Conservation (phyloP, 2,113 vertebrate species). For the Misgurnus mizolepis region DNA sequence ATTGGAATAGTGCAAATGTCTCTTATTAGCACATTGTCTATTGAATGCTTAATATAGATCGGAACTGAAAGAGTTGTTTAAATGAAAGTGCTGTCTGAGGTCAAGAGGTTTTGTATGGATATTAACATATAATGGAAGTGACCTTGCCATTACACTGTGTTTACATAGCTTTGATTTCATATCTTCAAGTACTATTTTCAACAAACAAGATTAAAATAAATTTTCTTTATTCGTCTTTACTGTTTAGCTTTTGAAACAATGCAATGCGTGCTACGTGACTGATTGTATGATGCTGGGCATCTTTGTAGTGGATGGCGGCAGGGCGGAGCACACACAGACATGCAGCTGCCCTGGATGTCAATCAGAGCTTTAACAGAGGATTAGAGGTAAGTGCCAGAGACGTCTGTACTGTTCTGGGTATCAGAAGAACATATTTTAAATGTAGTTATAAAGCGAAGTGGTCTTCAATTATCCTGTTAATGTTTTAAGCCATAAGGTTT, state of each 20-base stretch:
- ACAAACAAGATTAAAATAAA: background rate
- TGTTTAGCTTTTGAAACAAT: background rate
- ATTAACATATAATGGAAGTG: background rate
- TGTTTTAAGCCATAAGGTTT: background rate
- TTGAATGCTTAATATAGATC: background rate
- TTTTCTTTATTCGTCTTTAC: background rate
- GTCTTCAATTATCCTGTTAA: background rate
- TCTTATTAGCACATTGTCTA: background rate
- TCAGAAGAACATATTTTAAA: slow-evolving; percentile 23
- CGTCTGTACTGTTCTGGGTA: slow-evolving; percentile 24
- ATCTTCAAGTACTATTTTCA: too few relatives aligned
- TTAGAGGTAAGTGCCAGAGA: slow-evolving; percentile 57
- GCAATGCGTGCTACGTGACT: background rate
- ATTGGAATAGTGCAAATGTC: slow-evolving; percentile 28
- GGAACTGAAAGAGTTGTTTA: background rate
- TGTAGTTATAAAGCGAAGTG: slow-evolving; percentile 4
- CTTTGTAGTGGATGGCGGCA: background rate
- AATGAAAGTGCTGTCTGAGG: background rate
- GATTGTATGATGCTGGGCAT: slow-evolving; percentile 5
- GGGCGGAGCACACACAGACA: slow-evolving; percentile 21
- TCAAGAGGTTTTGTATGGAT: background rate
- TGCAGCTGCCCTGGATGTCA: slow-evolving; percentile 66
- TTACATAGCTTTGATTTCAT: background rate
- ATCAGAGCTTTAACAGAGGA: slow-evolving; percentile 59
- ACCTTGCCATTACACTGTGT: too few relatives aligned